Percentiles rank a stretch among this genome's conserved stretches.
Conservation (phyloP, 2,888 invertebrate species). For the Orchesellides sinensis region DNA sequence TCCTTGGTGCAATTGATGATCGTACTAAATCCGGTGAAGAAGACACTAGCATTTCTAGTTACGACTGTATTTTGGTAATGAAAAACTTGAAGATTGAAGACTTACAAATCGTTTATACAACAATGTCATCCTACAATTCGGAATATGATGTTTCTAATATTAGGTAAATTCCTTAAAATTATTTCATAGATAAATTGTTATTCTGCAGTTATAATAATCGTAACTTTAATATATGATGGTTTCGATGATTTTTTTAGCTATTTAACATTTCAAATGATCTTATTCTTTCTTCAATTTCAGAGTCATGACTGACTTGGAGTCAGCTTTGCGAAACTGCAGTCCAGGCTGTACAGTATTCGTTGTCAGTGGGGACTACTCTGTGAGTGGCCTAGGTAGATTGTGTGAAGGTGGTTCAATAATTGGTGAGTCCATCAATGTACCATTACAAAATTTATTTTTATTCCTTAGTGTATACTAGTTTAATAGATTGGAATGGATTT, state of each 20-base stretch:
- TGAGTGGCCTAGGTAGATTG: constrained; percentile 3
- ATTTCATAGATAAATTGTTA: neutral
- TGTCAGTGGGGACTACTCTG: constrained; percentile 11
- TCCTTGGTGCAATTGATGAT: neutral
- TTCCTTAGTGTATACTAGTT: no score
- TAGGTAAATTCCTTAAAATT: neutral
- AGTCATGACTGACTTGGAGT: neutral
- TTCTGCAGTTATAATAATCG: neutral
- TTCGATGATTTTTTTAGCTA: no score
- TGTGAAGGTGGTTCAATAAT: constrained; percentile 7
- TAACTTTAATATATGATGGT: no score
- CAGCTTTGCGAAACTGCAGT: neutral
- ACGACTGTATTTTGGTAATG: constrained; percentile 1
- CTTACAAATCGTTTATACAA: neutral
- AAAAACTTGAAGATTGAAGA: neutral
- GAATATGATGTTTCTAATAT: neutral
- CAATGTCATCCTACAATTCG: neutral
- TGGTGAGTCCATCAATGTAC: neutral
- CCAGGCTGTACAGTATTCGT: neutral
- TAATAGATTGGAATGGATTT: no score
- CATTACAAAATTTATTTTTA: no score
- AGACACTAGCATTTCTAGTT: neutral
- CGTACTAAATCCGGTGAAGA: neutral
- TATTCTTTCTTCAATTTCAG: neutral
- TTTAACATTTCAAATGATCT: neutral